Base-by-base conservation (phyloP, 2,797 vertebrate species). In the Pachyuromys duprasi region DNA sequence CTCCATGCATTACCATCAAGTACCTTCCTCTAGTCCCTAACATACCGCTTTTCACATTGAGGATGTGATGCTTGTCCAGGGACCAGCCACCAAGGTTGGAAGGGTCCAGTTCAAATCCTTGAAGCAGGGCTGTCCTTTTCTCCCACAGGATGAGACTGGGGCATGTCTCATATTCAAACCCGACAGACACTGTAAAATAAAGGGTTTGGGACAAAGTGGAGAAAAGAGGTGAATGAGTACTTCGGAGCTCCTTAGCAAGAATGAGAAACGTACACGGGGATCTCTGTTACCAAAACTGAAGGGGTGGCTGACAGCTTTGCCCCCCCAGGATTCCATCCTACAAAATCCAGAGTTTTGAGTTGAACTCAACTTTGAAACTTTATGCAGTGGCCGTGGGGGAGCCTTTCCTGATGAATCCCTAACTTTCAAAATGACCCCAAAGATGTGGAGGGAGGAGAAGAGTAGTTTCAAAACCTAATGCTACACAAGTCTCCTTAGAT, bases 91-190 rank as follows among this genome's bases (percentile, higher is more conserved):
- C 99, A 88, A 99, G 98, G 97, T 99, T 99, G 93, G 99, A 99
- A 69, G 99, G 99, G 95, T 99, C 99, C 98, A 99, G 98, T 97
- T 99, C 99, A 78, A 99, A 99, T 80, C 99, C 99, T 98, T 99
- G 99, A 92, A 99, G 99, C 72, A 99, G 95, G 11, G 99, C 99
- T 0, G 99, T 99, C 97, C 99, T 99, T 98, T 99, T 99, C 98
- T 99, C 99, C 99, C 99, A 99, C 39, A 99, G 98, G 97, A 99
- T 99, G 95, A 99, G 99, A 87, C 99, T 99, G 81, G 99, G 99
- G 95, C 99, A 99, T 39, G 99, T 99, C 98, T 99, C 99, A 70
- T 99, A 99, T 94, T 99, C 99, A 94, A 99, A 99, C 12, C 99
- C 99, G 55, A 99, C 99, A 17, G 99, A 99, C 96, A 99, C 99